These are phyloP conservation scores for Dasyurus viverrinus DNA, from an alignment of 2,113 vertebrate genomes.

Conservation along the genomic window DNA sequence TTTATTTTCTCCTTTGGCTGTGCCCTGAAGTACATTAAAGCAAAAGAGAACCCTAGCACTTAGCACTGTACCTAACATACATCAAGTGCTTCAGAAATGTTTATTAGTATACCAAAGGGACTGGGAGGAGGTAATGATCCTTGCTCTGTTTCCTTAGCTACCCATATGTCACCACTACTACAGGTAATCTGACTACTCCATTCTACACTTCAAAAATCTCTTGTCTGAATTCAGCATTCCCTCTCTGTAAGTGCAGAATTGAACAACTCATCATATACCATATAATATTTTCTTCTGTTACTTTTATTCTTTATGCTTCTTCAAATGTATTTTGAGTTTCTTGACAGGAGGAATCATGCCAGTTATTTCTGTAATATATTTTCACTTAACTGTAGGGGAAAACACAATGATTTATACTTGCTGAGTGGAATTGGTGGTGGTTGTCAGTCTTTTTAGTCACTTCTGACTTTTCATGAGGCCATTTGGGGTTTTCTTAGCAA, in stretches of 20 bases:
- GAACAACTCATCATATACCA: neutral
- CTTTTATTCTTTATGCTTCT: neutral
- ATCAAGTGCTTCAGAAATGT: neutral
- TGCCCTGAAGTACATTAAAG: neutral
- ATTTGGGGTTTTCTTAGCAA: neutral
- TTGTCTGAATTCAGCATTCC: neutral
- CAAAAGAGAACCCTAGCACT: neutral
- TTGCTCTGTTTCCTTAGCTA: neutral
- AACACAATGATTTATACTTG: neutral
- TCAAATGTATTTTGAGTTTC: neutral
- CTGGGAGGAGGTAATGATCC: neutral
- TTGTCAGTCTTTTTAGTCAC: neutral
- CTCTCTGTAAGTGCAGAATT: neutral
- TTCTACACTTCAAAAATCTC: neutral
- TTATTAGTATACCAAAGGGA: neutral
- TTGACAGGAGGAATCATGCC: neutral
- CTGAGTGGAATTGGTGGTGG: neutral
- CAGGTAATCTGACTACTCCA: neutral
- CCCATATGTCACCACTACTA: neutral
- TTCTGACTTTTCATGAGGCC: neutral
- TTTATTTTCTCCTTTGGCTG: slow-evolving; percentile 69
- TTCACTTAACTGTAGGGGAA: neutral
- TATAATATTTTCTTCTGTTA: neutral
- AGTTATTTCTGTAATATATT: neutral
- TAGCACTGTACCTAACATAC: neutral